Base-by-base conservation (phyloP, 2,113 vertebrate genomes). In the Anarhynchus alexandrinus region DNA sequence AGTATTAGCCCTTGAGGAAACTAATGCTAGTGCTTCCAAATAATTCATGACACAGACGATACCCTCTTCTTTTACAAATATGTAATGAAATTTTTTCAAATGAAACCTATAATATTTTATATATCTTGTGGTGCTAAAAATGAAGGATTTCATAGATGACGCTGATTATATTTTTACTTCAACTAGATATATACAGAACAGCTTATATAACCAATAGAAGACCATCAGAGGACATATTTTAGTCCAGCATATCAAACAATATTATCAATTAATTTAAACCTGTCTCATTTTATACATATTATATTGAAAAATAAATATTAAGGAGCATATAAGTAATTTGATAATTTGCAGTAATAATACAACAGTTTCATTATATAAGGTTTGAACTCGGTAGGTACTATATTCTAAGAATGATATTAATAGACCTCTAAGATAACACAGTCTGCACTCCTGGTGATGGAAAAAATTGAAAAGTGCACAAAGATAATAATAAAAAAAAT, bases 21-120 rank as follows among this genome's bases (percentile, higher is more conserved):
- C 3, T 16, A 55, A 29, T 51, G 22, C 4, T 69, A 42, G 8
- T 32, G 15, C 30, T 89, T 81, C 26, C 29, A 82, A 82, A 57
- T 27, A 87, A 40, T 36, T 84, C 40, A 67, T 3, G 5, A 38
- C 2, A 40, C 1, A 79, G 14, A 59, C 0, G 0, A 69, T 12
- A 65, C 1, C 9, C 3, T 52, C 27, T 62, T 81, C 15, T 83
- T 82, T 91, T 55, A 55, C 14, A 86, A 84, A 57, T 25, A 86
- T 12, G 17, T 12, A 30, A 74, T 38, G 12, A 86, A 17, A 57
- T 40, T 32, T 7, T 78, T 84, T 81, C 22, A 91, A 34, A 78
- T 59, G 6, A 92, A 91, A 94, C 34, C 6, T 1, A 3, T 27
- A 57, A 34, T 12, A 54, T 74, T 36, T 34, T 40, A 38, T 16